These are phyloP conservation scores for Thalassaphorura encarpata DNA, from an alignment of 1,140 invertebrate genomes.

Conservation along the genomic window DNA sequence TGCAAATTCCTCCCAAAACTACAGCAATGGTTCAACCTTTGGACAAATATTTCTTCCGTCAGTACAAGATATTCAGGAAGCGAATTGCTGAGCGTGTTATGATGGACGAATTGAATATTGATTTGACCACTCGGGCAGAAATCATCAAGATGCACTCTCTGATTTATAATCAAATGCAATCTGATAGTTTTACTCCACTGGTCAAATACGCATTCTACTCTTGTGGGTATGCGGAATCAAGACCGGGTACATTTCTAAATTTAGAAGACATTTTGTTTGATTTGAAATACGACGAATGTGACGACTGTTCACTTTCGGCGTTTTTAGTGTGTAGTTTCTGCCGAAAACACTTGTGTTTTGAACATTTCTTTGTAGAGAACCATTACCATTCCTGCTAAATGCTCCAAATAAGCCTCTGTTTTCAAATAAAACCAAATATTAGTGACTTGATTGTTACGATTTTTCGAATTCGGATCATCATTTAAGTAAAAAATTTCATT, in stretches of 20 bases:
- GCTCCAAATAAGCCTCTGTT: too few relatives aligned
- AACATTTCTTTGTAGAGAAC: too few relatives aligned
- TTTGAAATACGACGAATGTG: background rate
- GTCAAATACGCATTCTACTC: background rate
- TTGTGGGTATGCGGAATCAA: background rate
- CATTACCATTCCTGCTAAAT: too few relatives aligned
- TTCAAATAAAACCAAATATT: too few relatives aligned
- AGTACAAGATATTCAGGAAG: conserved; percentile 1
- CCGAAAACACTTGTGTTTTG: too few relatives aligned
- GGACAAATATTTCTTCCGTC: background rate
- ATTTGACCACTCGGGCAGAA: background rate
- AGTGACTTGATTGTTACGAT: too few relatives aligned
- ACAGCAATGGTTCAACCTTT: background rate
- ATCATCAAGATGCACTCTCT: conserved; percentile 8
- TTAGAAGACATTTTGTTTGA: background rate
- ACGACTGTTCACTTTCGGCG: too few relatives aligned
- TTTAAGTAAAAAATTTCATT: too few relatives aligned
- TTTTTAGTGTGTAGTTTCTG: too few relatives aligned
- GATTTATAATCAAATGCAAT: conserved; percentile 10
- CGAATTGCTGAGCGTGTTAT: background rate
- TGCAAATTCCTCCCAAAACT: conserved; percentile 4
- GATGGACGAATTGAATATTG: background rate
- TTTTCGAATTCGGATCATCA: too few relatives aligned
- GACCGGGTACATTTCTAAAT: background rate
- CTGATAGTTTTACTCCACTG: background rate